phyloP scores from a whole-genome alignment of 2,113 vertebrate species.

The Patagioenas fasciata region DNA sequence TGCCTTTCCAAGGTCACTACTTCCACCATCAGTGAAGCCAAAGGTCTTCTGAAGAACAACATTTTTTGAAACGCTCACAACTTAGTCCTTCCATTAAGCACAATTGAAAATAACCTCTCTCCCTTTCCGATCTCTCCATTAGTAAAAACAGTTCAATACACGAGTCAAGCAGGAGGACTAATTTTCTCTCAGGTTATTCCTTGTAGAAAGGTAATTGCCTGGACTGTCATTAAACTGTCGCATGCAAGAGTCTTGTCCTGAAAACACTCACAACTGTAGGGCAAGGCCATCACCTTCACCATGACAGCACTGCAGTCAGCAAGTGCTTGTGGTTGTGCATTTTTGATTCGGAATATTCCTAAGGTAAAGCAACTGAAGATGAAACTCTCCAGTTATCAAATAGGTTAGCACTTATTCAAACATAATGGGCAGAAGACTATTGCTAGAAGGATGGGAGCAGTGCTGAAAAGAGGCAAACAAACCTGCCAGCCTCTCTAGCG shows the following conservation, averaged over 20 bases:
- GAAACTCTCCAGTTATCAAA: neutral
- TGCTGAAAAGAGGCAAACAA: neutral
- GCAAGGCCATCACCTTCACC: neutral
- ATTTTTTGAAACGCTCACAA: slow-evolving; percentile 15
- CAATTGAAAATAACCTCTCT: neutral
- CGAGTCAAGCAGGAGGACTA: neutral
- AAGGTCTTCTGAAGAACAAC: neutral
- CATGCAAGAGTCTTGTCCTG: neutral
- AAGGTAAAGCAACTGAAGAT: neutral
- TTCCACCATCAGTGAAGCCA: slow-evolving; percentile 7
- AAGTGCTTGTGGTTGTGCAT: neutral
- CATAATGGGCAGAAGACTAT: neutral
- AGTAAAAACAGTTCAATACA: neutral
- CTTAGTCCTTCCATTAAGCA: slow-evolving; percentile 36
- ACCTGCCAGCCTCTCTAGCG: neutral
- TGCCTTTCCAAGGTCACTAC: slow-evolving; percentile 1
- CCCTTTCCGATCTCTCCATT: neutral
- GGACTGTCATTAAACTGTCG: neutral
- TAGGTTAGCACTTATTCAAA: neutral
- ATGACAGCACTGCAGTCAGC: neutral
- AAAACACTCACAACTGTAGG: neutral
- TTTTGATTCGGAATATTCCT: neutral
- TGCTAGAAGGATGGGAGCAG: neutral
- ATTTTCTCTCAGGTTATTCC: slow-evolving; percentile 15
- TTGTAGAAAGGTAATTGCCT: neutral